phyloP scores from a whole-genome alignment of 2,113 vertebrate genomes.

The Rhabdornis inornatus region DNA sequence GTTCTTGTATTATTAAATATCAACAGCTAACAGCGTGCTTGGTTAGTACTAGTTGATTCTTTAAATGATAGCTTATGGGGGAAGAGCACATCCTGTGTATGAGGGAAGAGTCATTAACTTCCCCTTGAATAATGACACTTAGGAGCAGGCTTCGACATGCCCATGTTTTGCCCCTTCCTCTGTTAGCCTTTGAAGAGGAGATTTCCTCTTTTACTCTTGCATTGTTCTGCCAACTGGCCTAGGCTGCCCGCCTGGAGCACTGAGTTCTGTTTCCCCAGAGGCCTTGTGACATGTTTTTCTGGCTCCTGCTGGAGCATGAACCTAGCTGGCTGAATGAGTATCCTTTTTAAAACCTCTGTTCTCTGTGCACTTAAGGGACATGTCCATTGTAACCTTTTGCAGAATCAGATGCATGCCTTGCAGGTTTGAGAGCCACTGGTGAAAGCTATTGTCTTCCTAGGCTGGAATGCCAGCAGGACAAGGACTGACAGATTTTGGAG shows the following conservation, averaged over 20 bases:
- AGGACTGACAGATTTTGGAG: neutral
- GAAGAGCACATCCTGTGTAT: neutral
- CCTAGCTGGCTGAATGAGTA: neutral
- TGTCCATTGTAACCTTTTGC: neutral
- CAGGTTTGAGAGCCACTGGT: neutral
- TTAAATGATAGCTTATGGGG: neutral
- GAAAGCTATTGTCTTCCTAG: neutral
- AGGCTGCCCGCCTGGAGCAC: neutral
- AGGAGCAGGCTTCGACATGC: neutral
- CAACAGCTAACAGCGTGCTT: constrained; percentile 22
- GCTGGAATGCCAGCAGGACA: neutral
- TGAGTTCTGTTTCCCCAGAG: neutral
- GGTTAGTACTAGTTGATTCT: constrained; percentile 28
- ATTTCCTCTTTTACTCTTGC: neutral
- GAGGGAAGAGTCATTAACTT: constrained; percentile 2
- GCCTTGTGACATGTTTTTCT: neutral
- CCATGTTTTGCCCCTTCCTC: neutral
- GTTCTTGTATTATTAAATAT: constrained; percentile 40
- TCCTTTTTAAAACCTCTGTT: neutral
- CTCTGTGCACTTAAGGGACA: neutral
- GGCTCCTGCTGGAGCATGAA: neutral
- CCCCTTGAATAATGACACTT: neutral
- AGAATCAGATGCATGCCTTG: neutral
- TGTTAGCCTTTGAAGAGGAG: neutral
- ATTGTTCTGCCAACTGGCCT: neutral